phyloP scores from a whole-genome alignment of 2,888 invertebrate species.

The Branchellion lobata region DNA sequence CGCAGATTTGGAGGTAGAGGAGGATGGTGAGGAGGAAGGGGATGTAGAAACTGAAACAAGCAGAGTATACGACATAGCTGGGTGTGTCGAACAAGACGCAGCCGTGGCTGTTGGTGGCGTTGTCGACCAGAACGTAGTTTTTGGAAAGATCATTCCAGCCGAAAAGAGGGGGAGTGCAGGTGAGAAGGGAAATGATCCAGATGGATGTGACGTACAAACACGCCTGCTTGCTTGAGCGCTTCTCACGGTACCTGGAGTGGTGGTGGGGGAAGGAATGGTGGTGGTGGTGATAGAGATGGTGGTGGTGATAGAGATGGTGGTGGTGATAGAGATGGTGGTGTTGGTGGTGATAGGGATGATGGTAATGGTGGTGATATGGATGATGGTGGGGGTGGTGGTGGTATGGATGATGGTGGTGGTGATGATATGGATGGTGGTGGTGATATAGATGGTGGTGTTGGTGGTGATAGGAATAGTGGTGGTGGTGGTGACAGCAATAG shows the following conservation, averaged over 20 bases:
- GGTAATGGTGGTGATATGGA: constrained; percentile 62
- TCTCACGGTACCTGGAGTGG: constrained; percentile 57
- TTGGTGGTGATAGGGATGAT: constrained; percentile 56
- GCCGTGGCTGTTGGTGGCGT: constrained; percentile 53
- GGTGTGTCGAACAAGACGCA: constrained; percentile 60
- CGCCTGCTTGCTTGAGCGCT: constrained; percentile 58
- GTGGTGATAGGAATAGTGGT: too few relatives aligned
- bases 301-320: constrained; percentile 61
- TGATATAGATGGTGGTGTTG: too few relatives aligned
- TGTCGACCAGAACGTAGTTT: constrained; percentile 50
- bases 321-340: constrained; percentile 63
- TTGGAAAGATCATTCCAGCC: constrained; percentile 52
- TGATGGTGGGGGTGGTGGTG: constrained; percentile 61
- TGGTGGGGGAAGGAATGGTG: constrained; percentile 55
- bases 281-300: constrained; percentile 62
- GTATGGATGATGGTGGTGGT: constrained; percentile 63
- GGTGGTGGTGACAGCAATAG: too few relatives aligned
- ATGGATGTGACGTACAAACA: constrained; percentile 59
- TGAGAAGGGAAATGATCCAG: constrained; percentile 61
- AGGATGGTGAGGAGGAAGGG: constrained; percentile 60
- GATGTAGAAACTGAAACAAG: constrained; percentile 61
- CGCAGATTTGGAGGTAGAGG: constrained; percentile 61
- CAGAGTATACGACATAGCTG: constrained; percentile 62
- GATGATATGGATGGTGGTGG: too few relatives aligned
- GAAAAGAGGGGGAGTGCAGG: constrained; percentile 61